Conservation (phyloP, 1,140 invertebrate genomes). For the Homarus americanus region DNA sequence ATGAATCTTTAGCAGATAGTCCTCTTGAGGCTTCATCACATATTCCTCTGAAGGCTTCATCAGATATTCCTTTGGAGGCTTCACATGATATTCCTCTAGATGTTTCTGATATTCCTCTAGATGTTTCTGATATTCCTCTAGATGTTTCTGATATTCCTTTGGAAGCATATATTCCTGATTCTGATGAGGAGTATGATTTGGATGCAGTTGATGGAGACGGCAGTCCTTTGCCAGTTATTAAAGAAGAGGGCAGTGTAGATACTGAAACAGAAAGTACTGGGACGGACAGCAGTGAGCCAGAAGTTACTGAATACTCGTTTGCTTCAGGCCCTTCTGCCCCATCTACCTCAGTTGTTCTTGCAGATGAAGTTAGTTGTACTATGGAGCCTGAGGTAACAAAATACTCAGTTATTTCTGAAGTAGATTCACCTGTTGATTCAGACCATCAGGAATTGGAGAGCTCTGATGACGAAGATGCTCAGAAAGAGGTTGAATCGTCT, state of each 20-base stretch:
- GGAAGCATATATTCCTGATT: conserved; percentile 10
- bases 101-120: conserved; percentile 8
- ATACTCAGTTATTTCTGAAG: conserved; percentile 18
- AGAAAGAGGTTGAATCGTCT: neutral
- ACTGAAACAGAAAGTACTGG: conserved; percentile 45
- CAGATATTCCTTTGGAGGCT: neutral
- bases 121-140: conserved; percentile 4
- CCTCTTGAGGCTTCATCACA: too few species aligned
- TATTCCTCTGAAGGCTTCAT: neutral
- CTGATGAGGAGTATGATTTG: conserved; percentile 2
- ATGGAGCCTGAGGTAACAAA: conserved; percentile 58
- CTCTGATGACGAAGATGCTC: conserved; percentile 8
- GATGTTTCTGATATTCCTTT: conserved; percentile 6
- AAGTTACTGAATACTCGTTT: conserved; percentile 63
- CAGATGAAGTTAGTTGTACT: conserved; percentile 53
- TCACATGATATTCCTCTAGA: neutral
- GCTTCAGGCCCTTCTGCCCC: conserved; percentile 50
- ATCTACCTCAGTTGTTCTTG: conserved; percentile 34
- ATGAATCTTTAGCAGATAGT: neutral
- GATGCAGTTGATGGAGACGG: conserved; percentile 13
- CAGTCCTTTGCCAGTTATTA: conserved; percentile 40
- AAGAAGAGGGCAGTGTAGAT: conserved; percentile 37
- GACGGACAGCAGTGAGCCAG: conserved; percentile 64
- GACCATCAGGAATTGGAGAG: neutral
- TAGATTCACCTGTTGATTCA: neutral